phyloP scores from a whole-genome alignment of 1,140 invertebrate genomes.

The Pachyrhynchus sulphureomaculatus region DNA sequence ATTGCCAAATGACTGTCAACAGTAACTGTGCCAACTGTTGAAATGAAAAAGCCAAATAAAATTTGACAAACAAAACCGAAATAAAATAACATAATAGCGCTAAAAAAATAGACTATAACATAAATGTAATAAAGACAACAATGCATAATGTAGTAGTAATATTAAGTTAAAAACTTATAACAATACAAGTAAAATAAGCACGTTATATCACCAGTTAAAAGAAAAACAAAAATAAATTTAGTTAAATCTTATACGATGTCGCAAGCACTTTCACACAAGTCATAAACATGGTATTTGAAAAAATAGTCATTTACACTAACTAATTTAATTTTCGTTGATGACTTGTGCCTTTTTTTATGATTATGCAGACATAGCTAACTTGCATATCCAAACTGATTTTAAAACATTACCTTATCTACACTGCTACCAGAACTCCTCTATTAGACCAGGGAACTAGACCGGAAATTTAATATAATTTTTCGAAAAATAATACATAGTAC shows the following conservation, averaged over 20 bases:
- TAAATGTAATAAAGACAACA: slow-evolving; percentile 39
- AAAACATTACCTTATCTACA: slow-evolving; percentile 19
- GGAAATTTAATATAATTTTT: no score
- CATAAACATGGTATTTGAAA: background rate
- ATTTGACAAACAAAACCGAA: slow-evolving; percentile 40
- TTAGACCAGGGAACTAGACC: background rate
- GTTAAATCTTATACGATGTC: background rate
- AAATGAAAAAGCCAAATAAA: slow-evolving; percentile 33
- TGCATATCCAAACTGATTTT: no score
- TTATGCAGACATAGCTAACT: background rate
- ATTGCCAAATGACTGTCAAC: background rate
- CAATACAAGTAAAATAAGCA: slow-evolving; percentile 34
- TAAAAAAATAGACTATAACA: slow-evolving; percentile 44
- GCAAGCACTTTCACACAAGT: background rate
- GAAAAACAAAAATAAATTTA: slow-evolving; percentile 7
- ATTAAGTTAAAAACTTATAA: slow-evolving; percentile 33
- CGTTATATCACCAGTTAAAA: slow-evolving; percentile 36
- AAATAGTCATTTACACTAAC: background rate
- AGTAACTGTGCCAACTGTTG: slow-evolving; percentile 8
- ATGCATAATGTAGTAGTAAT: slow-evolving; percentile 28
- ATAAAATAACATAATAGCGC: slow-evolving; percentile 32
- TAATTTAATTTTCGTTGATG: no score
- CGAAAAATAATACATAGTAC: no score
- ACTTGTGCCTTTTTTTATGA: background rate
- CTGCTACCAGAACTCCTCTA: slow-evolving; percentile 16